Evolutionary conservation across 2,113 vertebrate genomes (phyloP), one percentile per base, ranked within the genome.

Genomic region (Mastomys natalensis): DNA sequence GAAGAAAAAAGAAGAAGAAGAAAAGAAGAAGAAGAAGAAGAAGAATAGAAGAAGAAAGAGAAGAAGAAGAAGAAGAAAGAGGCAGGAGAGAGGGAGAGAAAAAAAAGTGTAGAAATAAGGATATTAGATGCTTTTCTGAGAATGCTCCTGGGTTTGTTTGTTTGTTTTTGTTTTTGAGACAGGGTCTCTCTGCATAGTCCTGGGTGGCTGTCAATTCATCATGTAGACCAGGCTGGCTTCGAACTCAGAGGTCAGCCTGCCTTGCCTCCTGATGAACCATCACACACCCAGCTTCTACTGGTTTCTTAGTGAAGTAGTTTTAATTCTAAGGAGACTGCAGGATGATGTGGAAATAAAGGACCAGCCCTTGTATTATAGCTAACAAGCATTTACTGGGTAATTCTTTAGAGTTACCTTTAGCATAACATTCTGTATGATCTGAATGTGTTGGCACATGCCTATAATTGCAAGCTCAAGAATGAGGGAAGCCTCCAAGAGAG

Each of bases 221-320:
- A 26, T 62, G 12, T 60, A 40, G 21, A 82, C 55, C 55, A 40
- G 34, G 81, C n/a, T 62, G 24, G 13, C 81, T n/a, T 76, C 3
- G 0, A 45, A 45, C 22, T 62, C 24, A 62, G 24, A 84, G 22
- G 2, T 62, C 55, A 15, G 0, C 7, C n/a, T 84, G n/a, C 55
- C 53, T 62, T 43, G n/a, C 81, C 55, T 62, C 55, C 24, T 62
- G n/a, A 84, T 43, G 81, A 5, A 8, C n/a, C 11, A 62, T 24
- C 1, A 8, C 3, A 7, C 24, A 7, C 55, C 55, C n/a, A 62
- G 81, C 24, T 76, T 9, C 34, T 73, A 31, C 64, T 80, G 16
- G 7, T 78, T 95, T 96, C 81, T 74, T 84, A 76, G 89, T 29
- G 48, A 91, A 84, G 48, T 74, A n/a, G 43, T 93, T 93, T 74